A percentile compares a stretch with the other conserved stretches of the same genome.
Evolutionary conservation across 2,888 invertebrate genomes (phyloP).

Genomic region (Diarsia dahlii): DNA sequence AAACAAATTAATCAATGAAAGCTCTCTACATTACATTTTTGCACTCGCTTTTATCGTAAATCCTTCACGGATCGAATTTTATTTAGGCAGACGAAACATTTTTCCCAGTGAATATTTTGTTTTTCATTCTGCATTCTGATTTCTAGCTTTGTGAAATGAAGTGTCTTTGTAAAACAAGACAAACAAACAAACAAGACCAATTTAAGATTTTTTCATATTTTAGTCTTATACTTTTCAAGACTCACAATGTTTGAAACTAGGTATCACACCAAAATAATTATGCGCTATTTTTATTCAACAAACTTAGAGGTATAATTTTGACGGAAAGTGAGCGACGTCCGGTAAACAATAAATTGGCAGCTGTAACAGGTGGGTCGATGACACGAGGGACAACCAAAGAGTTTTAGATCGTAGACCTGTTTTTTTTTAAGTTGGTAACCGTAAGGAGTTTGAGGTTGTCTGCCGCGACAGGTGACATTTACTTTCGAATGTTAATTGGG

Average conservation of each 20-base stretch:
- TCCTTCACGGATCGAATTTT: constrained; percentile 1
- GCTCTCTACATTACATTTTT: background rate
- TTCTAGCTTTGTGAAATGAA: background rate
- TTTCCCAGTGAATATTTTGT: background rate
- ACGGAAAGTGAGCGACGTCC: constrained; percentile 37
- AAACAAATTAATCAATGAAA: background rate
- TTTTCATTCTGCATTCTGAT: background rate
- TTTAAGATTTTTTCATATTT: background rate
- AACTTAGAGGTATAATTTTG: constrained; percentile 21
- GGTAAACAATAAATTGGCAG: constrained; percentile 66
- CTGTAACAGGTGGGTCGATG: constrained; percentile 61
- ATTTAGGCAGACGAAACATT: too few species aligned
- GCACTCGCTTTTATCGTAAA: background rate
- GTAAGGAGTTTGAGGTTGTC: constrained; percentile 30
- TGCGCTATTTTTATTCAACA: constrained; percentile 2
- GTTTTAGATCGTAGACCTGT: constrained; percentile 21
- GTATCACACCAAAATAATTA: background rate
- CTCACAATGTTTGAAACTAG: background rate
- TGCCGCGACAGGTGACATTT: constrained; percentile 19
- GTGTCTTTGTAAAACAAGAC: background rate
- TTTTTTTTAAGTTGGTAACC: background rate
- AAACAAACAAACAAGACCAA: too few species aligned
- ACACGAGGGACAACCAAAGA: constrained; percentile 40
- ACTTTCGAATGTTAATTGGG: background rate
- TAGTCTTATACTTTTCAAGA: background rate